phyloP scores from a whole-genome alignment of 2,113 vertebrate genomes.

The Reinhardtius hippoglossoides region DNA sequence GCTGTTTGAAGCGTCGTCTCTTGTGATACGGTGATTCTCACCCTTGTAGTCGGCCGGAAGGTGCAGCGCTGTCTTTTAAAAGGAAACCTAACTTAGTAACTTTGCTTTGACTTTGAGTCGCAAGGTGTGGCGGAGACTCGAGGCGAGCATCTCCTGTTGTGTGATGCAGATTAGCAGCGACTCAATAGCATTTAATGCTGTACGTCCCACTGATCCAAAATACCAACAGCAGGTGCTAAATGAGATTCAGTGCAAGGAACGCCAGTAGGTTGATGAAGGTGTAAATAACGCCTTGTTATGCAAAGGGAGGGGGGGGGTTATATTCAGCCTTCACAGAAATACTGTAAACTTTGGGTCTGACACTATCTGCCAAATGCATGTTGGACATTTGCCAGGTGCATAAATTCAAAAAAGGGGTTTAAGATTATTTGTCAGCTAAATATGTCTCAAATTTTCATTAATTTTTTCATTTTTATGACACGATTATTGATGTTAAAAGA shows the following conservation, averaged over 20 bases:
- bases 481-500: no score
- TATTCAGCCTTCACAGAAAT: conserved; percentile 30
- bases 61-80: conserved; percentile 12
- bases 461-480: no score
- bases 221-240: conserved; percentile 71
- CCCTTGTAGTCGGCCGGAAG: conserved; percentile 15
- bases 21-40: conserved; percentile 43
- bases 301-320: conserved; percentile 43
- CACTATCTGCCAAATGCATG: background rate
- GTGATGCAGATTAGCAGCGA: conserved; percentile 35
- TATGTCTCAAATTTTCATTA: background rate
- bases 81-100: conserved; percentile 22
- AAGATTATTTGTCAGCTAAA: background rate
- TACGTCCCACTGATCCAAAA: conserved; percentile 48
- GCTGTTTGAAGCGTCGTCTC: conserved; percentile 67
- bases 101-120: conserved; percentile 13
- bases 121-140: background rate
- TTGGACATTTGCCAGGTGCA: background rate
- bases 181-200: conserved; percentile 55
- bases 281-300: conserved; percentile 32
- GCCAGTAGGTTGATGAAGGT: conserved; percentile 43
- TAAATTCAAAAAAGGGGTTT: conserved; percentile 1
- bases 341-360: conserved; percentile 16
- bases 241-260: conserved; percentile 72
- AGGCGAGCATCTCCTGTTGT: conserved; percentile 16